phyloP scores from a whole-genome alignment of 2,888 invertebrate species.

The Eupithecia exiguata region DNA sequence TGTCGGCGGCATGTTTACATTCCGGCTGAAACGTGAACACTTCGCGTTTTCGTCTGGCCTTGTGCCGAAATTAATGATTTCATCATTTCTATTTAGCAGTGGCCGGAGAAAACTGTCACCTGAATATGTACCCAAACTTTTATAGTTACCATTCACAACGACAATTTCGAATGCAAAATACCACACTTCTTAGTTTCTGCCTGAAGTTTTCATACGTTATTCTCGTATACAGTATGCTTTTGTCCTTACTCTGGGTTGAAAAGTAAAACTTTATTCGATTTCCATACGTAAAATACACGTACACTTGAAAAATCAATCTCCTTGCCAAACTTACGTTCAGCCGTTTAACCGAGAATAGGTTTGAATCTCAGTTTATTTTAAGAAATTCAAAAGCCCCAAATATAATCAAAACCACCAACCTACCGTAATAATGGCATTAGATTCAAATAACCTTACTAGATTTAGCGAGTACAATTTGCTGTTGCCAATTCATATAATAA shows the following conservation, averaged over 20 bases:
- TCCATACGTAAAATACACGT: not conserved
- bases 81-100: conserved; percentile 38
- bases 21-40: conserved; percentile 45
- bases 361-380: not conserved
- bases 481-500: conserved; percentile 7
- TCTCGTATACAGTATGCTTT: not conserved
- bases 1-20: conserved; percentile 43
- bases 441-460: not conserved
- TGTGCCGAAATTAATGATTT: conserved; percentile 48
- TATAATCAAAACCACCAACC: not conserved
- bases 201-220: not conserved
- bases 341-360: not conserved
- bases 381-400: not conserved
- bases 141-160: not conserved
- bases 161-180: not conserved
- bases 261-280: not conserved
- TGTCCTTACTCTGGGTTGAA: not conserved
- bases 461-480: not conserved
- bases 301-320: not conserved
- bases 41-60: conserved; percentile 47
- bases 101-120: conserved; percentile 14
- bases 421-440: not conserved
- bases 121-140: not conserved
- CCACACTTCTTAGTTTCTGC: not conserved
- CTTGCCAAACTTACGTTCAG: not conserved